These are phyloP conservation scores for Parazoanthus darwini DNA, from an alignment of 92 coral and sea anemone genomes.

Conservation along the genomic window DNA sequence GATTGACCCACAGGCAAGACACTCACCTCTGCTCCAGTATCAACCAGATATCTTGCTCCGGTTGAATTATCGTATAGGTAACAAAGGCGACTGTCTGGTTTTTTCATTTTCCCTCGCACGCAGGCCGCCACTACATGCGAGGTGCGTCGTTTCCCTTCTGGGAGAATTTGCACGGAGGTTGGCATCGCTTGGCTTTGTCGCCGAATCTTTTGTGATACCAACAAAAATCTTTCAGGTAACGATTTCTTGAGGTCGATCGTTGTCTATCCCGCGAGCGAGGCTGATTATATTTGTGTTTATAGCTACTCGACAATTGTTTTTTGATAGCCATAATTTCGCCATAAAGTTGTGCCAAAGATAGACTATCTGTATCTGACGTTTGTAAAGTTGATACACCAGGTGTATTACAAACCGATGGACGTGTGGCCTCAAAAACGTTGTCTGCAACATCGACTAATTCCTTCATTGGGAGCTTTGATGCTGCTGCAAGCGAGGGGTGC, in stretches of 20 bases:
- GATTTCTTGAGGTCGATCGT: neutral
- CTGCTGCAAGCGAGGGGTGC: conserved; percentile 10
- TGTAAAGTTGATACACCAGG: too few relatives aligned
- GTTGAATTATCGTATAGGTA: neutral
- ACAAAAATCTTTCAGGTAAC: neutral
- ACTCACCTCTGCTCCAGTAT: conserved; percentile 11
- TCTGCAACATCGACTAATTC: neutral
- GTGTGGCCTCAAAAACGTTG: neutral
- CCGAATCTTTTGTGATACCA: conserved; percentile 40
- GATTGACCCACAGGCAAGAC: conserved; percentile 12
- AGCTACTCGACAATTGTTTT: too few relatives aligned
- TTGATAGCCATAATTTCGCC: neutral
- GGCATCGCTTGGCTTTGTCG: conserved; percentile 24
- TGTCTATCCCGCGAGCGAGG: too few relatives aligned
- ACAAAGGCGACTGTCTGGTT: conserved; percentile 40
- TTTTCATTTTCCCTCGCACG: neutral
- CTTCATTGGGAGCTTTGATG: too few relatives aligned
- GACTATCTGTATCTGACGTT: too few relatives aligned
- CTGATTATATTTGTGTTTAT: too few relatives aligned
- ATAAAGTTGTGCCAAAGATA: neutral
- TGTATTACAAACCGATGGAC: neutral
- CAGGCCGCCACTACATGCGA: neutral
- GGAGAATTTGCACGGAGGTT: conserved; percentile 21
- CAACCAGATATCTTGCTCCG: neutral
- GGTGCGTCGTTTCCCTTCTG: neutral